Percentiles rank a stretch among this genome's conserved stretches.
These are phyloP conservation scores for Rachycentron canadum DNA, from an alignment of 2,797 vertebrate species.

Conservation along the genomic window DNA sequence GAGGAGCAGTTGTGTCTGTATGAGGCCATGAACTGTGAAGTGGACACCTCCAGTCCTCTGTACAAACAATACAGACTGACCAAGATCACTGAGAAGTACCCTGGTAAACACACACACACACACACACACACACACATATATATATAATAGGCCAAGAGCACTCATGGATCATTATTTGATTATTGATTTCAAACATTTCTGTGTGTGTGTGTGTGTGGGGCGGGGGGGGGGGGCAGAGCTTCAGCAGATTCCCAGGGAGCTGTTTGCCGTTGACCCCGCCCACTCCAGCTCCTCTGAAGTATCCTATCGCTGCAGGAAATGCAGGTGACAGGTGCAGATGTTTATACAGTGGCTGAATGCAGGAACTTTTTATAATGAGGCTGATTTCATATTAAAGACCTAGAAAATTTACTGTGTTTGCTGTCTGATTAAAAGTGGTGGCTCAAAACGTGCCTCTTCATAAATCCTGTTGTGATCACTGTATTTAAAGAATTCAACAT, in stretches of 20 bases:
- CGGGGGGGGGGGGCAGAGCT: too few relatives aligned
- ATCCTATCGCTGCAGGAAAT: conserved; percentile 95
- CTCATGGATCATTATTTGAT: background rate
- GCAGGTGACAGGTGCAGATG: conserved; percentile 86
- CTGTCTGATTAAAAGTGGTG: too few relatives aligned
- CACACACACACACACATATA: conserved; percentile 15
- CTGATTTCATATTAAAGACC: background rate
- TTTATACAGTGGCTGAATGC: background rate
- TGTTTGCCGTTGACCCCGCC: conserved; percentile 92
- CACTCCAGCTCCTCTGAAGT: conserved; percentile 82
- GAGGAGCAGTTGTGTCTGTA: conserved; percentile 90
- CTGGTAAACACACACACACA: conserved; percentile 79
- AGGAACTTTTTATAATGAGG: background rate
- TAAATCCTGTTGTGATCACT: background rate
- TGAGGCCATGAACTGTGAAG: conserved; percentile 88
- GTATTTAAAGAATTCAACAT: background rate
- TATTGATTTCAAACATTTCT: background rate
- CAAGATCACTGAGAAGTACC: conserved; percentile 88
- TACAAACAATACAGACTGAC: conserved; percentile 93
- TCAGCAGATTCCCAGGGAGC: conserved; percentile 88
- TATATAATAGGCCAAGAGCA: too few relatives aligned
- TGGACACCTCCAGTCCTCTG: conserved; percentile 85
- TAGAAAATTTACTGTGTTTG: too few relatives aligned
- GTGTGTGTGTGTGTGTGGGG: background rate
- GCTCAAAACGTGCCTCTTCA: background rate